Percentiles rank a stretch among this genome's conserved stretches.
These are phyloP conservation scores for Centruroides sculpturatus DNA, from an alignment of 1,140 invertebrate species.

Conservation along the genomic window DNA sequence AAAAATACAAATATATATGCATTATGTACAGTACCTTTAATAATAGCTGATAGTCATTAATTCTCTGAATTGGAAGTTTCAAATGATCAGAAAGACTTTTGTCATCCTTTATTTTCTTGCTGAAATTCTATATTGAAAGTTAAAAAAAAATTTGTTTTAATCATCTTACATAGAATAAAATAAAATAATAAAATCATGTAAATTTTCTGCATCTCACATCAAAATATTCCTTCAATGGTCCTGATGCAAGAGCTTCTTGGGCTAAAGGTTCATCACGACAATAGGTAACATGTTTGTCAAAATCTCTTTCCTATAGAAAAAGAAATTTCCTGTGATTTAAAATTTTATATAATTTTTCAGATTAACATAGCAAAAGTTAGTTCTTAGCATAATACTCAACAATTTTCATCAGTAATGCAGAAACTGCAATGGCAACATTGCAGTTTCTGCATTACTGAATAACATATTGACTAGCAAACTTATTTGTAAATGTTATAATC, in stretches of 20 bases:
- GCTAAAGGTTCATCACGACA: slow-evolving; percentile 70
- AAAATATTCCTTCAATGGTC: slow-evolving; percentile 57
- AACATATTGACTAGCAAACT: too few species aligned
- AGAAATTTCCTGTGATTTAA: not conserved
- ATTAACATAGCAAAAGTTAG: too few species aligned
- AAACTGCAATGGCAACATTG: too few species aligned
- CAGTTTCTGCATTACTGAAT: too few species aligned
- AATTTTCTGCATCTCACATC: slow-evolving; percentile 43
- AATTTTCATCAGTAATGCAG: too few species aligned
- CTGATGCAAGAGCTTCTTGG: slow-evolving; percentile 56
- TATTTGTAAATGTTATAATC: too few species aligned
- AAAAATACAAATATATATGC: not conserved
- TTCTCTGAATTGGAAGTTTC: slow-evolving; percentile 82
- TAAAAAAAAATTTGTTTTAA: not conserved
- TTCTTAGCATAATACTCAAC: too few species aligned
- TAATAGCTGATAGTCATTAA: slow-evolving; percentile 91
- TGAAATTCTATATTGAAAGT: slow-evolving; percentile 48
- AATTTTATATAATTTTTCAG: too few species aligned
- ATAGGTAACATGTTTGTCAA: slow-evolving; percentile 81
- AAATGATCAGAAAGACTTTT: slow-evolving; percentile 76
- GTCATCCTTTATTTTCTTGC: slow-evolving; percentile 70
- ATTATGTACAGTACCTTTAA: slow-evolving; percentile 53
- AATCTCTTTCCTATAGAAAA: slow-evolving; percentile 53
- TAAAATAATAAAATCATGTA: not conserved
- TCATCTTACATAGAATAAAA: not conserved